Evolutionary conservation across 2,113 vertebrate species (phyloP).

Genomic region (Laterallus jamaicensis): DNA sequence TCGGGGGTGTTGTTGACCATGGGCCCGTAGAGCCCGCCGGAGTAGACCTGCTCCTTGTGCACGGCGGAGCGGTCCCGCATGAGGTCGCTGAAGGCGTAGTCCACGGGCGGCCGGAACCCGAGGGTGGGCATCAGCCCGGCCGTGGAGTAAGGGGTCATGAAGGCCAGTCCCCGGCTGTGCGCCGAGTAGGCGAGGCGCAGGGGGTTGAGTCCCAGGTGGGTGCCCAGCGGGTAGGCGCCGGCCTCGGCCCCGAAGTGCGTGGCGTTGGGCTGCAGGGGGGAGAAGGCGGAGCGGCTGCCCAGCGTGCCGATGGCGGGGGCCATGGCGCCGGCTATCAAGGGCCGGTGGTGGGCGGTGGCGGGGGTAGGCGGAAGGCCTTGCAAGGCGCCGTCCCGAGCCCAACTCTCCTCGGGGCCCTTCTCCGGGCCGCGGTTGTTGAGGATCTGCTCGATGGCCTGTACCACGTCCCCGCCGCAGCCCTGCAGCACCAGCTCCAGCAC

Average conservation of each 20-base stretch:
- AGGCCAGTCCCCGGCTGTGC: constrained; percentile 95
- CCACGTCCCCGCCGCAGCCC: constrained; percentile 97
- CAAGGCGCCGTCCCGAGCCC: constrained; percentile 83
- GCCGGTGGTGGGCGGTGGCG: constrained; percentile 82
- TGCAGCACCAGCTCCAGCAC: constrained; percentile 96
- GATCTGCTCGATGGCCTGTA: constrained; percentile 99
- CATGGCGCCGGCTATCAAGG: constrained; percentile 91
- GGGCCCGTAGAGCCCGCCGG: constrained; percentile 90
- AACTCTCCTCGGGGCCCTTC: constrained; percentile 83
- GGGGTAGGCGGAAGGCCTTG: constrained; percentile 78
- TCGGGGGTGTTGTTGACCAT: constrained; percentile 95
- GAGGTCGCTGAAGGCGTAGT: constrained; percentile 98
- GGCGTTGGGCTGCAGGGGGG: constrained; percentile 92
- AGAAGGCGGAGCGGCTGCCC: constrained; percentile 96
- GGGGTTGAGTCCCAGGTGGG: constrained; percentile 94
- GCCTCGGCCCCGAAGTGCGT: constrained; percentile 91
- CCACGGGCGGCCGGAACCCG: constrained; percentile 96
- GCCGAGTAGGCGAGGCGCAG: constrained; percentile 95
- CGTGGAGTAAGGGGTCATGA: constrained; percentile 98
- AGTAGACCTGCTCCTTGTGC: constrained; percentile 93
- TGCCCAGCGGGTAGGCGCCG: constrained; percentile 87
- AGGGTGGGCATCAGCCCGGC: constrained; percentile 95
- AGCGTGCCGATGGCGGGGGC: constrained; percentile 84
- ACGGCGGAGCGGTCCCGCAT: constrained; percentile 93
- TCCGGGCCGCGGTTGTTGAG: constrained; percentile 86